Evolutionary conservation across 2,797 vertebrate genomes (phyloP).

Genomic region (Pseudochaenichthys georgianus): DNA sequence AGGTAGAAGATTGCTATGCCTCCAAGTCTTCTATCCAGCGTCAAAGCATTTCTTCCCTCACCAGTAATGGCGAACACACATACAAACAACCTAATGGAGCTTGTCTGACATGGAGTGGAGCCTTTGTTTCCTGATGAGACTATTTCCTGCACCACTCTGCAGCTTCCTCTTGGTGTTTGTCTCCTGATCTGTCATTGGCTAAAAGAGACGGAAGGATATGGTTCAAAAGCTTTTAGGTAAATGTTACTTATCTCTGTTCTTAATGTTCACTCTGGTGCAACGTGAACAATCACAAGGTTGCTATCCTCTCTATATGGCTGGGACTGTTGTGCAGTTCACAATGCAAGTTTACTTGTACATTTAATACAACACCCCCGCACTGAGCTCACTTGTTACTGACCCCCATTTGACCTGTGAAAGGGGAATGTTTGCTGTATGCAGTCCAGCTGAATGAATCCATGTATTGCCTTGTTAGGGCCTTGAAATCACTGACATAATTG

Average conservation of each 20-base stretch:
- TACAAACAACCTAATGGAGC: conserved; percentile 26
- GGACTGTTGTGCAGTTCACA: conserved; percentile 24
- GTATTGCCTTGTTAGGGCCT: conserved; percentile 64
- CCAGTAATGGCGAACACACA: conserved; percentile 5
- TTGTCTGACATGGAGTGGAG: conserved; percentile 21
- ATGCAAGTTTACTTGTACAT: conserved; percentile 38
- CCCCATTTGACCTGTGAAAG: conserved; percentile 63
- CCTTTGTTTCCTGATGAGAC: conserved; percentile 32
- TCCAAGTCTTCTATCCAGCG: not conserved
- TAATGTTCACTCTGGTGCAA: conserved; percentile 31
- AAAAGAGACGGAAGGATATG: conserved; percentile 25
- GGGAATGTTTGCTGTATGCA: conserved; percentile 56
- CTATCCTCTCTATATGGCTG: conserved; percentile 24
- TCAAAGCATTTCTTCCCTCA: not conserved
- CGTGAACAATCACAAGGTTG: conserved; percentile 36
- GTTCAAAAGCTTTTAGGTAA: conserved; percentile 43
- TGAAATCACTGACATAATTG: conserved; percentile 74
- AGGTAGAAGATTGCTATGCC: conserved; percentile 1
- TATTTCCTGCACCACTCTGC: conserved; percentile 43
- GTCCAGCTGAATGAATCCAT: conserved; percentile 73
- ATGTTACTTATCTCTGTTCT: conserved; percentile 47
- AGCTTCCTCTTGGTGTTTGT: conserved; percentile 21
- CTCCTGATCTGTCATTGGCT: conserved; percentile 25
- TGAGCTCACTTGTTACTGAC: conserved; percentile 57
- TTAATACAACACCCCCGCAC: conserved; percentile 47